phyloP scores from a whole-genome alignment of 2,888 invertebrate species.

The Plebejus anna region DNA sequence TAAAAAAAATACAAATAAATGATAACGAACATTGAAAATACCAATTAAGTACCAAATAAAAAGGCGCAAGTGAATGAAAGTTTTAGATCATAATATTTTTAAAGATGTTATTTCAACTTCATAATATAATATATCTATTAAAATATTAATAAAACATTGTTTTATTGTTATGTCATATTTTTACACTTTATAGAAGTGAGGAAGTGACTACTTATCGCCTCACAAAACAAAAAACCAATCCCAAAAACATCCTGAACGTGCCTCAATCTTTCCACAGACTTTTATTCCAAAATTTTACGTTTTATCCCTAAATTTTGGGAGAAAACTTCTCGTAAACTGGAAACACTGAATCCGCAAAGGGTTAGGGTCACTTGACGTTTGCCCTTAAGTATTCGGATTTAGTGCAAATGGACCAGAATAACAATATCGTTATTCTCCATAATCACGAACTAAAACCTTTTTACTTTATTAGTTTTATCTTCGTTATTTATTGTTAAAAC shows the following conservation, averaged over 20 bases:
- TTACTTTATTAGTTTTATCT: slow-evolving; percentile 12
- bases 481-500: slow-evolving; percentile 3
- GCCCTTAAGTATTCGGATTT: slow-evolving; percentile 15
- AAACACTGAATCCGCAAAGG: slow-evolving; percentile 4
- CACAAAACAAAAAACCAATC: too few species aligned
- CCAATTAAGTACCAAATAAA: too few species aligned
- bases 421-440: slow-evolving; percentile 21
- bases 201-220: too few species aligned
- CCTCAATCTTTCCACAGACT: neutral
- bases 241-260: neutral
- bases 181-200: too few species aligned
- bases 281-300: neutral
- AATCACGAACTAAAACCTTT: slow-evolving; percentile 10
- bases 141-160: too few species aligned
- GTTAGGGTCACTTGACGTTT: slow-evolving; percentile 22
- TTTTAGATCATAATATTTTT: too few species aligned
- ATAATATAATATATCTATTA: too few species aligned
- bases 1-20: too few species aligned
- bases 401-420: slow-evolving; percentile 25
- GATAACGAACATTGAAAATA: neutral
- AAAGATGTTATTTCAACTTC: too few species aligned
- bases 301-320: neutral
- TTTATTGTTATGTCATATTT: too few species aligned
- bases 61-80: too few species aligned
- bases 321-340: neutral